phyloP scores from a whole-genome alignment of 2,797 vertebrate species.

The Emydoidea blandingii region DNA sequence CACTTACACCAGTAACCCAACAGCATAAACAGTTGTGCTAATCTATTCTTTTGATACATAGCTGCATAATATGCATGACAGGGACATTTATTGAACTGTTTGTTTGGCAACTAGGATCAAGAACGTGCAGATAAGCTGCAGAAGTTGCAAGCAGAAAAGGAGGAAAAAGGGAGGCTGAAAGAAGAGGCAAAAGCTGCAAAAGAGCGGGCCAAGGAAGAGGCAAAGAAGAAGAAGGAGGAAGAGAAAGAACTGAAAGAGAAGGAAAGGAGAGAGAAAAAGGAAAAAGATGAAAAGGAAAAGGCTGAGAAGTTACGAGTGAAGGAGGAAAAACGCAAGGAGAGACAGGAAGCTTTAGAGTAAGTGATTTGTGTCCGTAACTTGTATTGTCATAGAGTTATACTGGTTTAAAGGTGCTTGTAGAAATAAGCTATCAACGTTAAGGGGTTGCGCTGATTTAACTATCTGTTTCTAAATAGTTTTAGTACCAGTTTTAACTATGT shows the following conservation, averaged over 20 bases:
- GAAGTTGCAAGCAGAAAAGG: constrained; percentile 80
- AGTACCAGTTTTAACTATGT: not conserved
- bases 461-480: not conserved
- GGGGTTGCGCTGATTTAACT: not conserved
- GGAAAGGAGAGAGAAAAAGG: constrained; percentile 91
- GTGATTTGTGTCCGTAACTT: constrained; percentile 46
- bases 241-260: constrained; percentile 88
- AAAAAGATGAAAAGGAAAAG: constrained; percentile 91
- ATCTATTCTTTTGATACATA: rapidly evolving
- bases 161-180: constrained; percentile 88
- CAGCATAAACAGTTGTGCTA: not conserved
- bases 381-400: no score
- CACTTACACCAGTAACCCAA: rapidly evolving
- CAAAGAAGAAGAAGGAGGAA: constrained; percentile 89
- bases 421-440: not conserved
- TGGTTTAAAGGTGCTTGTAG: no score
- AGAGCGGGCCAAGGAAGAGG: constrained; percentile 90
- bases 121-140: constrained; percentile 84
- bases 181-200: constrained; percentile 89
- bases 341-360: constrained; percentile 91
- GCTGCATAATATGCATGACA: rapidly evolving
- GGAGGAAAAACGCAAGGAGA: constrained; percentile 93
- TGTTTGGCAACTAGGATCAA: constrained; percentile 67
- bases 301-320: constrained; percentile 86
- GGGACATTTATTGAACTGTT: not conserved